Percentiles rank a stretch among this genome's conserved stretches.
Conservation (phyloP, 2,797 vertebrate genomes). For the Lateolabrax maculatus region DNA sequence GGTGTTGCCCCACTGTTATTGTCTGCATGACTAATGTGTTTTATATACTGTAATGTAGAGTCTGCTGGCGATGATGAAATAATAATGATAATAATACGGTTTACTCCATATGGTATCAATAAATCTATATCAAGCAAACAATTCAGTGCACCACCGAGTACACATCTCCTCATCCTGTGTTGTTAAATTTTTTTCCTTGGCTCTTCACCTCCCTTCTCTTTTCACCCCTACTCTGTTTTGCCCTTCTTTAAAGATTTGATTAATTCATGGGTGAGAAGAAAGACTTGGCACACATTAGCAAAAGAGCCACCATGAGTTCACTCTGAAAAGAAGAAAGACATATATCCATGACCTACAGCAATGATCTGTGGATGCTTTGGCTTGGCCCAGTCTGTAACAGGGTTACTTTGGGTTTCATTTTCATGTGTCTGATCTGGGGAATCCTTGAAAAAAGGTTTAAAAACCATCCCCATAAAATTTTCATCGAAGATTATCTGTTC, state of each 20-base stretch:
- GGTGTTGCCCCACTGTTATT: neutral
- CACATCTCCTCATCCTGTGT: no score
- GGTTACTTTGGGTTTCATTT: slow-evolving; percentile 4
- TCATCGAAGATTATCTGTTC: neutral
- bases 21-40: slow-evolving; percentile 38
- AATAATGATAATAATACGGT: neutral
- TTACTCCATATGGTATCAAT: neutral
- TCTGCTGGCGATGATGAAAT: slow-evolving; percentile 25
- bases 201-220: slow-evolving; percentile 2
- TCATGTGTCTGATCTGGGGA: slow-evolving; percentile 28
- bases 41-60: slow-evolving; percentile 23
- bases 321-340: slow-evolving; percentile 31
- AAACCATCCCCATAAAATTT: slow-evolving; percentile 11
- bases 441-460: neutral
- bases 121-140: neutral
- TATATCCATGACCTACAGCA: slow-evolving; percentile 26
- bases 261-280: slow-evolving; percentile 42
- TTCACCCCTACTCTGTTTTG: slow-evolving; percentile 26
- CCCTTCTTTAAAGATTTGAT: slow-evolving; percentile 43
- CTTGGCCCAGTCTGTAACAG: neutral
- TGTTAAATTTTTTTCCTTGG: no score
- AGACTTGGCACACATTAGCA: slow-evolving; percentile 40
- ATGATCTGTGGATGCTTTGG: slow-evolving; percentile 20
- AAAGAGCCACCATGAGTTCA: slow-evolving; percentile 47
- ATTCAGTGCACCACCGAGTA: neutral